Base-by-base conservation (phyloP, 2,797 vertebrate genomes). In the Brachymystax lenok region DNA sequence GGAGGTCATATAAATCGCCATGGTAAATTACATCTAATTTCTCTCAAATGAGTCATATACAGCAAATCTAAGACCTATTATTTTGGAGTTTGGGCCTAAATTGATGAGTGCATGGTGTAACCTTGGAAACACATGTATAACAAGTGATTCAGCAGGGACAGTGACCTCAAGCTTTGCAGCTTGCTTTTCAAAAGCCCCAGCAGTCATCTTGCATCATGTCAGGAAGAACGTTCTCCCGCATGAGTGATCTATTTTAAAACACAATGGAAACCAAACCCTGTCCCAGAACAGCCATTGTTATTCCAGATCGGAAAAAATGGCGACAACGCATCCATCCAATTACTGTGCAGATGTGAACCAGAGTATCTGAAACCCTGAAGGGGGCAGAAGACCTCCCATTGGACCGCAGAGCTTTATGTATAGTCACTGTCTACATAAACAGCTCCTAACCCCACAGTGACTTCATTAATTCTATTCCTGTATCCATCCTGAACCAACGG, bases 401-500 rank as follows among this genome's bases (percentile, higher is more conserved):
- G 82, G 86, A 87, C 80, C 79, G 35, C 71, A 82, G 80, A 83
- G 77, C 56, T 1, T 64, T 64, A 71, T 85, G 80, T 79, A 40
- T 64, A 77, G 77, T 79, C 87, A 81, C 82, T 79, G 79, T 83
- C 83, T 82, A 83, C 82, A 10, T 63, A 63, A 63, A 63, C 59
- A 63, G 56, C 56, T 84, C 71, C 81, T 84, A 85, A 85, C 87
- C 81, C 91, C 87, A 71, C 33, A 50, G 91, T 85, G 89, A 88
- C 90, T 93, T 94, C 90, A 93, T 94, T 94, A 93, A 90, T 90
- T 91, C 89, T 91, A 88, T 90, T 91, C 87, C 83, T 87, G 85
- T 80, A 84, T 82, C 82, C 83, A 82, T 74, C 69, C 77, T 82
- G 79, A 86, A 71, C 81, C 77, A 84, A 68, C 80, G 73, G 77